Evolutionary conservation across 37 sponge, comb jelly and placozoan genomes (phyloP), one percentile per base, ranked within the genome.

Genomic region (Beroe forskalii): DNA sequence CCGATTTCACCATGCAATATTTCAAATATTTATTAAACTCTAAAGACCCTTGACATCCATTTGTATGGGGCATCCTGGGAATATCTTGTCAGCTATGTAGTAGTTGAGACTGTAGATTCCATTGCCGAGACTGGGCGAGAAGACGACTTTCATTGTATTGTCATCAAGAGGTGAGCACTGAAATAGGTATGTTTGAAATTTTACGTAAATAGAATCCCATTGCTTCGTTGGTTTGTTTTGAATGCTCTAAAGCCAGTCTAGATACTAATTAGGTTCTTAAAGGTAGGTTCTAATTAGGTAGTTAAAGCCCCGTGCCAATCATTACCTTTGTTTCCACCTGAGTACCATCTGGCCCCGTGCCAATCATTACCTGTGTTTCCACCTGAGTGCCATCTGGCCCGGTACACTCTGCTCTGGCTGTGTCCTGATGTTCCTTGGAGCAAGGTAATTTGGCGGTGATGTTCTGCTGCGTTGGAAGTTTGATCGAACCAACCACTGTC

Each of bases 61-160:
- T 27, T 80, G 86, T 1, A 80, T 80, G 44, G 86, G 86, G 27
- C 86, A 80, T 41, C 86, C 86, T 4, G 86, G 86, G 86, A 80
- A 80, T 25, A 80, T 28, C 86, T 44, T 80, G 55, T 80, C 86
- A 1, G 31, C 86, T 4, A 80, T 80, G 55, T 27, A 42, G 30
- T 42, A 37, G 86, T 80, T 43, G 24, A 80, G 86, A 80, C 38
- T 23, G 86, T 80, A 80, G 30, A 37, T 80, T 23, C 86, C 86
- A 43, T 80, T 80, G 17, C 86, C 86, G n/a, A 23, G 25, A 22
- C 31, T 44, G 44, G 86, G 86, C 1, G 86, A 80, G 86, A 80
- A 80, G 4, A 22, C 86, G n/a, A 80, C 38, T 32, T 80, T 80
- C 30, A 80, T 27, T 4, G 55, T 44, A 0, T 80, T 37, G 30